Base-by-base conservation (phyloP, 1,140 invertebrate genomes). In the Brachionus sp. region DNA sequence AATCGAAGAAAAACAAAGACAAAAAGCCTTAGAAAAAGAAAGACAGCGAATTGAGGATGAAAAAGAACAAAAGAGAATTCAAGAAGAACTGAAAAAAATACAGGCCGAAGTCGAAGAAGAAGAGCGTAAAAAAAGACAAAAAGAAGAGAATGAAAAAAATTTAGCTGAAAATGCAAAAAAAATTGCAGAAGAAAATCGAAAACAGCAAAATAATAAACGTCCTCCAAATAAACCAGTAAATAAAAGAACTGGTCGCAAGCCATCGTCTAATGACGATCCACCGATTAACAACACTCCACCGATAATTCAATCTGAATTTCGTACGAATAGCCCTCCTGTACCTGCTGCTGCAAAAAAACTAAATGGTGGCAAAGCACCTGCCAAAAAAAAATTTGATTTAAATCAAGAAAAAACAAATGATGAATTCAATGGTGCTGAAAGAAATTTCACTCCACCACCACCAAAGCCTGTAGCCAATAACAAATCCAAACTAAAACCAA, bases 1-100 rank as follows among this genome's bases (percentile, higher is more conserved):
- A 84, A 84, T 84, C 7, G 84, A 84, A 39, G 68, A 84, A 35
- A 77, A 73, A 10, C 62, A 80, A 44, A 83, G 83, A 70, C 83
- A 10, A 16, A 64, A 68, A 37, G 82, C 84, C 23, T 46, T 83
- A 12, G 64, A 84, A 53, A 77, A 84, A 50, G 68, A 64, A 39
- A 25, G 50, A 33, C 37, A 77, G 70, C 13, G 82, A 12, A 33
- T 68, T 13, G 80, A 84, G 75, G 84, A 84, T 6, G 84, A 62
- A 84, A 83, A 78, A 62, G 84, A 84, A 50, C 35, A 83, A 53
- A 25, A 77, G 16, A 77, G 75, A 75, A 75, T 84, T n/a, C 44
- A 83, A 33, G 62, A 84, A 33, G 44, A 84, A 37, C 44, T 75
- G 35, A 57, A 42, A 44, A 53, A 66, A 82, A 84, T 84, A 13